Percentiles rank a stretch among this genome's conserved stretches.
phyloP scores from a whole-genome alignment of 2,888 invertebrate genomes.

The Rhaphigaster nebulosa region DNA sequence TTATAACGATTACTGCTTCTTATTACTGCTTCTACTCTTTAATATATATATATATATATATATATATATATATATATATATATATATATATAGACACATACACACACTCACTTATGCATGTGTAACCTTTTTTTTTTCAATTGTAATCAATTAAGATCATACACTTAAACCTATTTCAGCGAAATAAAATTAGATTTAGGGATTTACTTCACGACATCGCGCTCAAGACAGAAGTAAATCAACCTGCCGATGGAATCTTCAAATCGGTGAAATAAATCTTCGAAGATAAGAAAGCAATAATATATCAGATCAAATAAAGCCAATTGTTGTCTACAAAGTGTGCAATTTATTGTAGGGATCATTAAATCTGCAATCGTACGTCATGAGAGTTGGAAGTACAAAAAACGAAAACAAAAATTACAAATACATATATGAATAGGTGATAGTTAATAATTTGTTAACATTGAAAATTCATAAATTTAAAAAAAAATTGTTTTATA shows the following conservation, averaged over 20 bases:
- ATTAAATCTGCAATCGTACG: background rate
- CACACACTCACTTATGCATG: background rate
- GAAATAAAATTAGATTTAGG: background rate
- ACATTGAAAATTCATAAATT: too few relatives aligned
- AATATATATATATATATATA: too few relatives aligned
- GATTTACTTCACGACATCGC: background rate
- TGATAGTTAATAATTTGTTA: too few relatives aligned
- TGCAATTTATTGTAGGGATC: background rate
- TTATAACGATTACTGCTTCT: too few relatives aligned
- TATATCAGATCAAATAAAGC: background rate
- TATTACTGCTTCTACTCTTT: too few relatives aligned
- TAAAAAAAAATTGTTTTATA: too few relatives aligned
- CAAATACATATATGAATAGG: too few relatives aligned
- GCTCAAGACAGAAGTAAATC: slow-evolving; percentile 14
- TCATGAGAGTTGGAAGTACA: too few relatives aligned
- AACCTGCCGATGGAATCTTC: background rate
- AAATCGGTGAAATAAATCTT: slow-evolving; percentile 28
- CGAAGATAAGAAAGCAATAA: slow-evolving; percentile 7
- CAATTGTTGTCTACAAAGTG: background rate
- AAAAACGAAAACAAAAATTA: too few relatives aligned
- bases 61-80: too few relatives aligned
- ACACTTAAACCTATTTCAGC: background rate
- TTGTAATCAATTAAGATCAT: background rate
- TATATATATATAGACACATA: too few relatives aligned
- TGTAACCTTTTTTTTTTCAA: background rate